phyloP scores from a whole-genome alignment of 2,888 invertebrate species.

The Antheraea assamensis region DNA sequence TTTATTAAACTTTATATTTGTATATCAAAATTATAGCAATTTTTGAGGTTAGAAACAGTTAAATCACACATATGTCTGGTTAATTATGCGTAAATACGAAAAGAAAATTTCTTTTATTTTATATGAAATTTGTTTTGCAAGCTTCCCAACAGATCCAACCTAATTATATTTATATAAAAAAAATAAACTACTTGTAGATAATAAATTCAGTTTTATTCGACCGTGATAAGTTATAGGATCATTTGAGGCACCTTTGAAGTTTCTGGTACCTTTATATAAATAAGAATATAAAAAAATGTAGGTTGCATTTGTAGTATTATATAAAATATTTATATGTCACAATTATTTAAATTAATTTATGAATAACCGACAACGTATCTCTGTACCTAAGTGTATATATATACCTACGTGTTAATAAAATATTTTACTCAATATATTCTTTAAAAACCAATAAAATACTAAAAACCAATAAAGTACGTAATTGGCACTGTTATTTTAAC shows the following conservation, averaged over 20 bases:
- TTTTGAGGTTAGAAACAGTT: background rate
- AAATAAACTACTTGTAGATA: background rate
- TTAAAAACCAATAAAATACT: background rate
- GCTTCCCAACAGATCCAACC: background rate
- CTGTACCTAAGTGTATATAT: background rate
- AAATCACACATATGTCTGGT: background rate
- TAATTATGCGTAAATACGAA: background rate
- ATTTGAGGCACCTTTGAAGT: constrained; percentile 6
- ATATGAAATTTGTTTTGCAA: background rate
- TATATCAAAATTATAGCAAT: background rate
- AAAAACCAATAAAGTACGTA: background rate
- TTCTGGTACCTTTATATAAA: background rate
- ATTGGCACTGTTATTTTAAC: background rate
- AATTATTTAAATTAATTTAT: background rate
- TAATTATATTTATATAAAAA: background rate
- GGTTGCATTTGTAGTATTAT: background rate
- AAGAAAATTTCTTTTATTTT: background rate
- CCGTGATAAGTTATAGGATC: background rate
- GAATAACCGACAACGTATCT: background rate
- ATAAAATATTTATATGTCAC: background rate
- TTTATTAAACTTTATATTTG: background rate
- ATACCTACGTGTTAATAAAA: background rate
- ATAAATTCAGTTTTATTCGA: constrained; percentile 6
- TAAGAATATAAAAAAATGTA: no score
- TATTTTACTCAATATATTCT: background rate